Evolutionary conservation across 2,888 invertebrate species (phyloP), one percentile per base, ranked within the genome.

Genomic region (Rambutsinella grinnellia): DNA sequence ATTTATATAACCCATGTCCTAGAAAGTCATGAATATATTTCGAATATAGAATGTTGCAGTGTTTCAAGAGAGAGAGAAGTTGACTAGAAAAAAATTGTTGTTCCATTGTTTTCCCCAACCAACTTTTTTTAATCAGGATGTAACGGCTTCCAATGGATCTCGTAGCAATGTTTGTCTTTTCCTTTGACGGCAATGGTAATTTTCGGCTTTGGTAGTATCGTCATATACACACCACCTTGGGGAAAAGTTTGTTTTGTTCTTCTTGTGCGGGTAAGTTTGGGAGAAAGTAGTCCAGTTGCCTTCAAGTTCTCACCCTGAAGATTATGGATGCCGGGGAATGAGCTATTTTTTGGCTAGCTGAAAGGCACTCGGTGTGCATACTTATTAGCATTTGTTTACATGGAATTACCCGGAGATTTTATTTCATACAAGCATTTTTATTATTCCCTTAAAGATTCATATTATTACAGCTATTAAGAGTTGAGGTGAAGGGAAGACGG

Each of bases 51-150:
- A 36, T 36, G 36, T 36, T 36, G 13, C 36, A 36, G 6, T 36
- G 13, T 36, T 36, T 36, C 13, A 36, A n/a, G 49, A 49, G 49
- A 5, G 19, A 10, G 49, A n/a, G n/a, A n/a, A n/a, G n/a, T n/a
- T n/a, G n/a, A n/a, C n/a, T n/a, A n/a, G n/a, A n/a, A n/a, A n/a
- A n/a, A n/a, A n/a, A n/a, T 26, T 47, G 2, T 8, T 17, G 44
- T 44, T 15, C 24, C 2, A 13, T 63, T 27, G 27, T 53, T 47
- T 28, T 56, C 46, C 23, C 26, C 46, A 54, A 66, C 60, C 62
- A 62, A 63, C 46, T 70, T 71, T 36, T 71, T 72, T 72, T 66
- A 66, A 60, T 72, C 65, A 58, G 44, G 10, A 46, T 47, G 27
- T 58, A 60, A 66, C 66, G 54, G 66, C 46, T 66, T 72, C 23